A percentile compares a stretch with the other conserved stretches of the same genome.
Conservation (phyloP, 2,888 invertebrate genomes). For the Melanchra persicariae region DNA sequence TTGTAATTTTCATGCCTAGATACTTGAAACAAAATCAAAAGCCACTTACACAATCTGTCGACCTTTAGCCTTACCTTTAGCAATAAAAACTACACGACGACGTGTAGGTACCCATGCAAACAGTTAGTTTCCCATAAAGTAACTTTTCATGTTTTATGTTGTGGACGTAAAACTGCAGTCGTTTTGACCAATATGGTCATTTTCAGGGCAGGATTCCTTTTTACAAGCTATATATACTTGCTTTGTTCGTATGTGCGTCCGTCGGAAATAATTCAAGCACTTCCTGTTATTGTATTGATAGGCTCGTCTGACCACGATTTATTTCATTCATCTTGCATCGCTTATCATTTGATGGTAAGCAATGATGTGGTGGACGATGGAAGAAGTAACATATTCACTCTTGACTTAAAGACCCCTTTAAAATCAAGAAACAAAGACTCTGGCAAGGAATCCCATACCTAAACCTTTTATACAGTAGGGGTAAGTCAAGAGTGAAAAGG, state of each 20-base stretch:
- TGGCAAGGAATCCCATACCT: neutral
- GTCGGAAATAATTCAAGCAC: no score
- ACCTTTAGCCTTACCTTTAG: neutral
- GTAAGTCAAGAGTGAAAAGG: no score
- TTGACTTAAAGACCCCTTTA: no score
- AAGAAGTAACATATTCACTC: neutral
- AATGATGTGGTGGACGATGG: neutral
- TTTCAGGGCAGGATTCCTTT: neutral
- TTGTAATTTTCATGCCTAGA: neutral
- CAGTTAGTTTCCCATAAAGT: neutral
- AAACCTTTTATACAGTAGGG: no score
- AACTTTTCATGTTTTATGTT: conserved; percentile 3
- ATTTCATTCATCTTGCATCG: no score
- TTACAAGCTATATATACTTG: no score
- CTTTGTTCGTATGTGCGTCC: no score
- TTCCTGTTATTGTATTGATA: no score
- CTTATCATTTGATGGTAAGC: no score
- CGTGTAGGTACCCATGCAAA: conserved; percentile 6
- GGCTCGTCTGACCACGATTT: neutral
- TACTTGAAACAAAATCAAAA: neutral
- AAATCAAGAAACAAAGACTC: neutral
- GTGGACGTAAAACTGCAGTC: neutral
- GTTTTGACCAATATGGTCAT: neutral
- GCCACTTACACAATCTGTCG: neutral
- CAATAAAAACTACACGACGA: neutral